Conservation (phyloP, 1,140 invertebrate genomes). For the Pantala flavescens region DNA sequence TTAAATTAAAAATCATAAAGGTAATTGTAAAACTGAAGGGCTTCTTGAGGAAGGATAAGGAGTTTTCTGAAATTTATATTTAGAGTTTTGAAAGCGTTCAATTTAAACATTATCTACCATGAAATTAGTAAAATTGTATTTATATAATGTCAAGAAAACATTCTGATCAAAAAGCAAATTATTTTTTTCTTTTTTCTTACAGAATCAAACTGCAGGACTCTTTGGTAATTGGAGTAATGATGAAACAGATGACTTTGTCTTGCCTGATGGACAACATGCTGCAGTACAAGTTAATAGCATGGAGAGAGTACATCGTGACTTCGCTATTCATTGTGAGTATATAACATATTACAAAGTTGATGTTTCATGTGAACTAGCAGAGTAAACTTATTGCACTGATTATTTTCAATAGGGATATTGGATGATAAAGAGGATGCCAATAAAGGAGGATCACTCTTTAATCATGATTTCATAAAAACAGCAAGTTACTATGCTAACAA, state of each 20-base stretch:
- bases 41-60: too few species aligned
- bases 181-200: slow-evolving; percentile 23
- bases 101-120: too few species aligned
- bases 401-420: slow-evolving; percentile 50
- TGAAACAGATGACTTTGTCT: slow-evolving; percentile 65
- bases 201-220: slow-evolving; percentile 83
- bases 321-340: slow-evolving; percentile 59
- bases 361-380: neutral
- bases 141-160: too few species aligned
- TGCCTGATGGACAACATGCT: slow-evolving; percentile 56
- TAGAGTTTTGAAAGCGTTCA: too few species aligned
- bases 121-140: too few species aligned
- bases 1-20: too few species aligned
- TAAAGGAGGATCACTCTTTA: slow-evolving; percentile 63
- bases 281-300: slow-evolving; percentile 55
- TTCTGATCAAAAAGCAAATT: too few species aligned
- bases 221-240: slow-evolving; percentile 89
- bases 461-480: slow-evolving; percentile 63
- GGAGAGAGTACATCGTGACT: slow-evolving; percentile 60
- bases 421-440: slow-evolving; percentile 60
- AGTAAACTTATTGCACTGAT: neutral
- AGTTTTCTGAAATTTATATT: too few species aligned
- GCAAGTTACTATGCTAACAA: slow-evolving; percentile 69
- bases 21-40: too few species aligned
- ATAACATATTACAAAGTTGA: slow-evolving; percentile 12